phyloP scores from a whole-genome alignment of 2,113 vertebrate species.

The Heliornis fulica region DNA sequence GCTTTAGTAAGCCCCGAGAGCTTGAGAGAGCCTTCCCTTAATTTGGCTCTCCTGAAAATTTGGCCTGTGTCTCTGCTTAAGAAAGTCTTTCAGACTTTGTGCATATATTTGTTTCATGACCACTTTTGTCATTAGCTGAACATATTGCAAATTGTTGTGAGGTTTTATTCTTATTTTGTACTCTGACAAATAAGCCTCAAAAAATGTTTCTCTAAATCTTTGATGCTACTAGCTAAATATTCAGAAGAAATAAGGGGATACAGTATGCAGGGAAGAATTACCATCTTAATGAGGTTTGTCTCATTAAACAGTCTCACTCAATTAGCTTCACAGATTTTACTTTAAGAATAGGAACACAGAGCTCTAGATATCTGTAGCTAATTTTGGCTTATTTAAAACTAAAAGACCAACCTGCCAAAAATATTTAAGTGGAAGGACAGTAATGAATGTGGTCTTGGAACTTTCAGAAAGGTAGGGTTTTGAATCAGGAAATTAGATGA shows the following conservation, averaged over 20 bases:
- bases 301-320: constrained; percentile 57
- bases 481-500: neutral
- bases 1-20: neutral
- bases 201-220: constrained; percentile 29
- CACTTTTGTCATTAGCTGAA: neutral
- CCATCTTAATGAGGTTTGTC: constrained; percentile 61
- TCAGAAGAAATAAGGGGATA: neutral
- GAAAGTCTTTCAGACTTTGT: neutral
- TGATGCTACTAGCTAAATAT: constrained; percentile 49
- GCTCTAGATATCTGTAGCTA: constrained; percentile 38
- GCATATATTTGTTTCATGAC: neutral
- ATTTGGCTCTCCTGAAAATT: neutral
- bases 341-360: constrained; percentile 52
- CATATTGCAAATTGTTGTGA: neutral
- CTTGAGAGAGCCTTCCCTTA: neutral
- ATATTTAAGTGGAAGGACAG: constrained; percentile 5
- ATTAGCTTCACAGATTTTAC: constrained; percentile 62
- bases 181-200: constrained; percentile 1
- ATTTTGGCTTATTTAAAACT: constrained; percentile 60
- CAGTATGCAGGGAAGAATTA: constrained; percentile 32
- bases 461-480: neutral
- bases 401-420: constrained; percentile 38
- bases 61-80: neutral
- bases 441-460: neutral
- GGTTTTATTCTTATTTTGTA: constrained; percentile 22